Evolutionary conservation across 2,888 invertebrate species (phyloP).

Genomic region (Brenthis ino): DNA sequence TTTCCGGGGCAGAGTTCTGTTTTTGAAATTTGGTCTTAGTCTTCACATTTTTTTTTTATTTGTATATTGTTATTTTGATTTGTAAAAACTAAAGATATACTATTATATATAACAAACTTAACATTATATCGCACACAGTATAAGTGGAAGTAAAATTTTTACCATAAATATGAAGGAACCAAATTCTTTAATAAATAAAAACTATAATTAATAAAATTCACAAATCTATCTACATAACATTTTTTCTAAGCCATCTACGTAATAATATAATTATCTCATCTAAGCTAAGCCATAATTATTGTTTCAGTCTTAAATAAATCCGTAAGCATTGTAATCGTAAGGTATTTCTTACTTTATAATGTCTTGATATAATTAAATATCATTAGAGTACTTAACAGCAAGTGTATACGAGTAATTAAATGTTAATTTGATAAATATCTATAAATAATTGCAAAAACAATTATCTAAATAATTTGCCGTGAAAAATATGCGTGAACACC

Average conservation of each 20-base stretch:
- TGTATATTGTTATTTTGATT: too few species aligned
- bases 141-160: too few species aligned
- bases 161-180: too few species aligned
- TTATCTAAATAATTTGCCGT: background rate
- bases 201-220: background rate
- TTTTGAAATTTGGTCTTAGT: too few species aligned
- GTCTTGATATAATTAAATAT: conserved; percentile 1
- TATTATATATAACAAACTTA: too few species aligned
- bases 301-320: conserved; percentile 2
- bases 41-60: too few species aligned
- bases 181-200: background rate
- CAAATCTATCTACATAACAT: background rate
- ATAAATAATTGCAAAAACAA: conserved; percentile 9
- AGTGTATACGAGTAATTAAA: conserved; percentile 1
- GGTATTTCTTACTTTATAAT: conserved; percentile 4
- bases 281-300: background rate
- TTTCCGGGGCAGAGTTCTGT: too few species aligned
- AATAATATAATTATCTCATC: conserved; percentile 5
- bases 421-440: background rate
- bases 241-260: background rate
- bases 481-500: background rate
- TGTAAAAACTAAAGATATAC: too few species aligned
- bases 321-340: background rate
- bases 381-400: conserved; percentile 5
- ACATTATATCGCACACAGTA: too few species aligned